Base-by-base conservation (phyloP, 2,797 vertebrate species). In the Selene dorsalis region DNA sequence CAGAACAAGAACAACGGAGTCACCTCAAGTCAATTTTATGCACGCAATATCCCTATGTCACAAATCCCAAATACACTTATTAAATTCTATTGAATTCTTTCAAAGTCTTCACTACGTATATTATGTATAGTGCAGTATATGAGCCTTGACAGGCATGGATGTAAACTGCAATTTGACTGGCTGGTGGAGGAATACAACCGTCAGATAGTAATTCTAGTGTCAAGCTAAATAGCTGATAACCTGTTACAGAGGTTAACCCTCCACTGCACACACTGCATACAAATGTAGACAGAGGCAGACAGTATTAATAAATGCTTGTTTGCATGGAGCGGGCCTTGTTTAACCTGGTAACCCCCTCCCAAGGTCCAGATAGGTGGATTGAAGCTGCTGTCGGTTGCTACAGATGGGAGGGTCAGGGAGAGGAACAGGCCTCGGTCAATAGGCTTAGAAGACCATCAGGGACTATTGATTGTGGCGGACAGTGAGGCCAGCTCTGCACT, bases 401-500 rank as follows among this genome's bases (percentile, higher is more conserved):
- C 89, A 89, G 90, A 88, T 85, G 86, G 79, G 90, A 89, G 84
- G 91, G 91, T 93, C 89, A 92, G 92, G 73, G 62, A 83, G 86
- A 87, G 86, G 79, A 88, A 83, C 74, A 71, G 89, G 77, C 82
- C 71, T 88, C 77, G 87, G 93, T 94, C 94, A 95, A 94, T 94
- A 94, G 92, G 92, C 91, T 93, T 91, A 94, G 90, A 92, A 94
- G 90, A 91, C 89, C 91, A 94, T 94, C 93, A 92, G 93, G 90
- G 91, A 93, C 90, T 94, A 95, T 94, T 92, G 94, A 95, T 94
- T 89, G 88, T 90, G 87, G 89, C 70, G 83, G 93, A 94, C 90
- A 92, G 92, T 90, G 90, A 87, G 87, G 93, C 91, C 90, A 92
- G 90, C 90, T 84, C 90, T 92, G 89, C 94, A 92, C 93, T 94